These are phyloP conservation scores for Empidonax traillii DNA, from an alignment of 2,113 vertebrate genomes.

Conservation along the genomic window DNA sequence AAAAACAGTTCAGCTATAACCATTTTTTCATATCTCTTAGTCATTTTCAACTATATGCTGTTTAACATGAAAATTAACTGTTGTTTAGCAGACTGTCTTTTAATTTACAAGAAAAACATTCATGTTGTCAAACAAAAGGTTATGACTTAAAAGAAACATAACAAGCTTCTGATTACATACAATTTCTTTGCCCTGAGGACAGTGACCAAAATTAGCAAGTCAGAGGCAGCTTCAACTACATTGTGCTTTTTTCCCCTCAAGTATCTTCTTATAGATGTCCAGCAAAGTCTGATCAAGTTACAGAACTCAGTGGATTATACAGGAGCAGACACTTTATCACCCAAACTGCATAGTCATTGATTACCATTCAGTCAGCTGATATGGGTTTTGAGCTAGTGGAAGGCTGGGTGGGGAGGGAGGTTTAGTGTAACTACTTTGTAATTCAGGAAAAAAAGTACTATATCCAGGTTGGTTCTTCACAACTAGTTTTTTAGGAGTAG, in stretches of 20 bases:
- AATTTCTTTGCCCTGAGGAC: not conserved
- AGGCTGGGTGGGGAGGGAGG: not conserved
- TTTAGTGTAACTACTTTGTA: not conserved
- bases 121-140: not conserved
- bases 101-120: not conserved
- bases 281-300: not conserved
- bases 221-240: not conserved
- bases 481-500: not conserved
- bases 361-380: constrained; percentile 28
- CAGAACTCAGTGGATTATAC: constrained; percentile 12
- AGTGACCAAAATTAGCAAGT: not conserved
- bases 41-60: not conserved
- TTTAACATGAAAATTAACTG: not conserved
- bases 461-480: not conserved
- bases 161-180: not conserved
- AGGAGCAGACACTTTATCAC: not conserved
- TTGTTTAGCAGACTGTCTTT: not conserved
- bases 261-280: not conserved
- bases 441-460: not conserved
- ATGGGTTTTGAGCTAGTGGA: not conserved
- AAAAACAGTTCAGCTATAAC: not conserved
- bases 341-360: constrained; percentile 51
- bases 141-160: not conserved
- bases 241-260: not conserved
- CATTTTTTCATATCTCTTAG: not conserved